Evolutionary conservation across 2,797 vertebrate species (phyloP).

Genomic region (Gallinago nigripennis): DNA sequence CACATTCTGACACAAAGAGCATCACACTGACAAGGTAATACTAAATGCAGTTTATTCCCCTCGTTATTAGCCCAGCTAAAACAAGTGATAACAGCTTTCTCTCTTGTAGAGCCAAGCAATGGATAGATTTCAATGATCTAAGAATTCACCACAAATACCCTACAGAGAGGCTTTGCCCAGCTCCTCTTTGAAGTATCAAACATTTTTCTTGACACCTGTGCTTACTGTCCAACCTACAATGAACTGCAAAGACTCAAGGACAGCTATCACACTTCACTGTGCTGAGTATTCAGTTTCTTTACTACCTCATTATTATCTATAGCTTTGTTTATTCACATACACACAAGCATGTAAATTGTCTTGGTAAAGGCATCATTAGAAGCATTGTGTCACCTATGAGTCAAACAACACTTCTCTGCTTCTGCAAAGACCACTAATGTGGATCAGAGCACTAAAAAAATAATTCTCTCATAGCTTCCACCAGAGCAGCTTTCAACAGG

Average conservation of each 20-base stretch:
- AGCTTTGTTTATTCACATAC: neutral
- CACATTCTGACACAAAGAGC: constrained; percentile 73
- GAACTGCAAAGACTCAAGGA: neutral
- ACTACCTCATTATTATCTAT: neutral
- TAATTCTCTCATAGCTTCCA: neutral
- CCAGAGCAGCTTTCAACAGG: neutral
- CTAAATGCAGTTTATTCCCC: constrained; percentile 77
- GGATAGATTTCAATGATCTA: constrained; percentile 83
- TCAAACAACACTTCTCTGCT: neutral
- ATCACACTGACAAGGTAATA: constrained; percentile 76
- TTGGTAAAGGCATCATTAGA: neutral
- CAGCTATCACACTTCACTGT: neutral
- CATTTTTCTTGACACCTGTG: neutral
- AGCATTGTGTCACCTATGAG: rapidly evolving
- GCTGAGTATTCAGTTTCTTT: neutral
- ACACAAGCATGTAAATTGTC: neutral
- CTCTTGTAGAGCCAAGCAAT: constrained; percentile 80
- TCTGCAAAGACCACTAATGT: neutral
- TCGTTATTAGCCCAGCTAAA: constrained; percentile 81
- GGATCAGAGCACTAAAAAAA: neutral
- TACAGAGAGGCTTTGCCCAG: constrained; percentile 7
- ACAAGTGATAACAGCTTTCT: constrained; percentile 85
- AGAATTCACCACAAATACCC: constrained; percentile 73
- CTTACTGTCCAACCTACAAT: neutral
- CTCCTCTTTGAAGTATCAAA: constrained; percentile 21